Base-by-base conservation (phyloP, 2,113 vertebrate genomes). In the Pseudolaguvia tuberculata region DNA sequence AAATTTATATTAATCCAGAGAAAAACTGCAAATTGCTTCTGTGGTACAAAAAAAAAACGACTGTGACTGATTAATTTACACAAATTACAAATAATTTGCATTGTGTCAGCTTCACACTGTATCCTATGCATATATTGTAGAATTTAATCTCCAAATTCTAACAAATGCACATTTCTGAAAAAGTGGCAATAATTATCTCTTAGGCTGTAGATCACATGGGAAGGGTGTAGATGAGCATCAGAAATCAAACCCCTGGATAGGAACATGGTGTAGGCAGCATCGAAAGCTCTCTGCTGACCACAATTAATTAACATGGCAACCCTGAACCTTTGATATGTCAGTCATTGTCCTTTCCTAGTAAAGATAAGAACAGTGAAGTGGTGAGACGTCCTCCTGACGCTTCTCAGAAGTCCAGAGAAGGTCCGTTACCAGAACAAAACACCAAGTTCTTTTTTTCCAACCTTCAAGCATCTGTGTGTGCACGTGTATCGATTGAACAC, bases 171-270 rank as follows among this genome's bases (percentile, higher is more conserved):
- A 88, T 84, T 83, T 88, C 87, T 76, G n/a, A 79, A 86, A 42
- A 86, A 87, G 87, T 89, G 89, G 90, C 89, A 91, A 91, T 91
- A 91, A 91, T 83, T 83, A 88, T 87, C 85, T 88, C 87, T n/a
- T 84, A 72, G 45, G 68, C 75, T 78, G 80, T 75, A 56, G n/a
- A 52, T 59, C 39, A 59, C 69, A 15, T 45, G 71, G 62, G 31
- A 76, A 66, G 31, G 31, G 29, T 47, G 58, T 70, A 51, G 47
- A 42, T 51, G 20, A 23, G 57, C 51, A 39, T 71, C 42, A 65
- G 13, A 23, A 61, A 21, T 21, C 15, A 62, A 14, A 53, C 9
- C 1, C n/a, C 48, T 68, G 68, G 42, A 71, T 67, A 72, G 55
- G 25, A 69, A 69, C 14, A 69, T 10, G 5, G 39, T 42, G 8